Evolutionary conservation across 2,888 invertebrate species (phyloP).

Genomic region (Caenorhabditis uteleia): DNA sequence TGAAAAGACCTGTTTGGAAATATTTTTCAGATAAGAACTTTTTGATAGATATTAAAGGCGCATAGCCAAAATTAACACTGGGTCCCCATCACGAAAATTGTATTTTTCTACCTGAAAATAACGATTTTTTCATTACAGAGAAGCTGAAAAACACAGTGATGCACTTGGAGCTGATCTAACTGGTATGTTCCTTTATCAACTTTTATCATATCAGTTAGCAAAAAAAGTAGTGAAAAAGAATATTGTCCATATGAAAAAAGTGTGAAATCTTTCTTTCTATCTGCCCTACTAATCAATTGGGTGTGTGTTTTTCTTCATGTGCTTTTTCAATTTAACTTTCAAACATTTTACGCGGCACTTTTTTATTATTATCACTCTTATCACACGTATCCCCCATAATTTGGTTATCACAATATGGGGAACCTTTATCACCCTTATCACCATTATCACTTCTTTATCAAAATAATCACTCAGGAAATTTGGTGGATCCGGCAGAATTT

Average conservation of each 20-base stretch:
- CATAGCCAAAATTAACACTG: too few relatives aligned
- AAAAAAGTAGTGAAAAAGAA: neutral
- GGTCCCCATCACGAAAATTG: too few relatives aligned
- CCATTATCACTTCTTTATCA: neutral
- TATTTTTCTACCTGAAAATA: neutral
- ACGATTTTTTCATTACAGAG: slow-evolving; percentile 4
- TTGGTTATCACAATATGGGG: neutral
- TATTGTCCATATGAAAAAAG: neutral
- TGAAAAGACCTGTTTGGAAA: too few relatives aligned
- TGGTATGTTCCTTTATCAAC: slow-evolving; percentile 75
- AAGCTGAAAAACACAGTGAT: slow-evolving; percentile 72
- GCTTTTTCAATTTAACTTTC: too few relatives aligned
- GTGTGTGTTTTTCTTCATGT: too few relatives aligned
- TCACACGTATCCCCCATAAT: too few relatives aligned
- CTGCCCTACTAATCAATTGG: neutral
- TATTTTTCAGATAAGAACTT: too few relatives aligned
- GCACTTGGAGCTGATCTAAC: slow-evolving; percentile 84
- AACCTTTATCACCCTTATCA: neutral
- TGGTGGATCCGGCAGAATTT: slow-evolving; percentile 98
- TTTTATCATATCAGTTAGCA: neutral
- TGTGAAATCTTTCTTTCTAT: neutral
- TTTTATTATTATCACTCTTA: too few relatives aligned
- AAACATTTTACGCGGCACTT: too few relatives aligned
- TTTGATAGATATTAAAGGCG: too few relatives aligned
- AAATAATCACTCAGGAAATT: slow-evolving; percentile 80